Base-by-base conservation (phyloP, 2,888 invertebrate genomes). In the Epinotia bilunana region DNA sequence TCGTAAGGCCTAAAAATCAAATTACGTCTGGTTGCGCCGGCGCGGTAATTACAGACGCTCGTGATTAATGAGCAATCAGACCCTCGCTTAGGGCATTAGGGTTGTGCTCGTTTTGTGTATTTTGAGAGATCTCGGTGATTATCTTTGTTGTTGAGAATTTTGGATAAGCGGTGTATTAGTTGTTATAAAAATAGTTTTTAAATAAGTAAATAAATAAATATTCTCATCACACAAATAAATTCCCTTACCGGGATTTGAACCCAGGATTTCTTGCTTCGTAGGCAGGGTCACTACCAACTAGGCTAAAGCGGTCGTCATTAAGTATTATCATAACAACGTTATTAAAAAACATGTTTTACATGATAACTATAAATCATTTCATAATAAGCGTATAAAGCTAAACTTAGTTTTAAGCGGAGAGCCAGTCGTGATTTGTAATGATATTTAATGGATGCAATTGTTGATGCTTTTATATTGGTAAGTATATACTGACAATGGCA, bases 1-100 rank as follows among this genome's bases (percentile, higher is more conserved):
- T 87, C 85, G 89, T 87, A 88, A 88, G 86, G 83, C 86, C 88
- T 87, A 75, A 87, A 90, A 92, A 90, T 90, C 85, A 89, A 91
- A 92, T 91, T 91, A 90, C 83, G 81, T 71, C 72, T 73, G 74
- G 77, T 60, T 83, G 87, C 87, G 88, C 86, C 85, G 88, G 88
- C 86, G 87, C 83, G 85, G 91, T 91, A 91, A 91, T 92, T 91
- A 92, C 90, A 87, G 87, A 86, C 86, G 87, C 83, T 82, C 83
- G 89, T 93, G 93, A 93, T 92, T 93, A 93, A 93, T 91, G 93
- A 92, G 90, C 90, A 87, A 90, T 91, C 90, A 90, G 88, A 85
- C 87, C 88, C 86, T 85, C 85, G 84, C 83, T 80, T 65, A 58
- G 43, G 70, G 84, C 85, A 83, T 83, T 84, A 88, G 87, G 88